phyloP scores from a whole-genome alignment of 1,140 invertebrate genomes.

The Apis mellifera region DNA sequence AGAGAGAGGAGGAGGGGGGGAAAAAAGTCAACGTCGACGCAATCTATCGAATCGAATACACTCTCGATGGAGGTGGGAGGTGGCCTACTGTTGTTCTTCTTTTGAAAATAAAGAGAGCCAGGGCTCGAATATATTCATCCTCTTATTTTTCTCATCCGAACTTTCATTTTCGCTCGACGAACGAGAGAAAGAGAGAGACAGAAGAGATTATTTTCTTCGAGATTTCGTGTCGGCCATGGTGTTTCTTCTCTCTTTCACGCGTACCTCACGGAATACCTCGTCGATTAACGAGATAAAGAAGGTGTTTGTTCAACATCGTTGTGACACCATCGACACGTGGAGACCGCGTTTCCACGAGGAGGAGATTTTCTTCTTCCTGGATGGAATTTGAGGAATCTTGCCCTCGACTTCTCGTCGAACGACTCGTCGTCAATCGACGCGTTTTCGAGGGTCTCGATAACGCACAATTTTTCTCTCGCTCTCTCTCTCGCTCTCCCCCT shows the following conservation, averaged over 20 bases:
- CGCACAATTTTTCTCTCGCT: too few species aligned
- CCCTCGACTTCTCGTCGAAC: too few species aligned
- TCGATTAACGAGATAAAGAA: conserved; percentile 50
- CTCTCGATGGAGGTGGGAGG: too few species aligned
- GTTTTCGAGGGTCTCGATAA: too few species aligned
- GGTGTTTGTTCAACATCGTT: conserved; percentile 27
- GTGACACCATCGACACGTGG: conserved; percentile 46
- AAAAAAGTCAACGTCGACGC: conserved; percentile 39
- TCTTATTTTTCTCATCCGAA: too few species aligned
- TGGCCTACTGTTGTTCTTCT: background rate
- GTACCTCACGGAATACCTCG: background rate
- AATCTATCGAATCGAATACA: conserved; percentile 36
- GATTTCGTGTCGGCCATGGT: background rate
- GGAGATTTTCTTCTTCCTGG: conserved; percentile 4
- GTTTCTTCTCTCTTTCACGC: conserved; percentile 7
- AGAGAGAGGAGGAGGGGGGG: conserved; percentile 5
- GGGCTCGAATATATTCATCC: too few species aligned
- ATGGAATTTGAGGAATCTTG: too few species aligned
- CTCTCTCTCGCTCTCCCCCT: too few species aligned
- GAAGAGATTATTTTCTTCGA: background rate
- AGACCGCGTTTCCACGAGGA: background rate
- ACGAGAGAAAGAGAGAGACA: background rate
- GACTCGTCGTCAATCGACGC: too few species aligned
- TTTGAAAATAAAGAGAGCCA: background rate
- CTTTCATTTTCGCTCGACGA: too few species aligned